Evolutionary conservation across 30 jellyfish, hydroid and myxozoan genomes (phyloP).

Genomic region (Turritopsis rubra): DNA sequence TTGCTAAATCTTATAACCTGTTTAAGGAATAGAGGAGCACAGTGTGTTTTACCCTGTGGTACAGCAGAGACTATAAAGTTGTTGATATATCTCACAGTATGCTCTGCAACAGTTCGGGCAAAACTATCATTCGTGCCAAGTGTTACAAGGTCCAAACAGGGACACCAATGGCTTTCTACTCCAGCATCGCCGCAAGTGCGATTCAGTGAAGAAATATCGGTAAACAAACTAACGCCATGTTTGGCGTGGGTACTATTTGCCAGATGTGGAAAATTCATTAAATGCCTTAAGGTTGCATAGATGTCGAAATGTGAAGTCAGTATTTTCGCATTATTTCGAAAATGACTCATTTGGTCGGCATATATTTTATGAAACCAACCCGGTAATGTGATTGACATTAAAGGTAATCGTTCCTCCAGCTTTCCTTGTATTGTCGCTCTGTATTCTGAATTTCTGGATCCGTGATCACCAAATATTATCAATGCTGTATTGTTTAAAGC

Average conservation of each 20-base stretch:
- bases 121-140: background rate
- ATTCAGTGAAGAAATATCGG: background rate
- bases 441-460: slow-evolving; percentile 39
- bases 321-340: slow-evolving; percentile 36
- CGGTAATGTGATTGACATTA: slow-evolving; percentile 57
- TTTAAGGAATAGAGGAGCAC: background rate
- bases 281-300: slow-evolving; percentile 59
- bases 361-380: slow-evolving; percentile 27
- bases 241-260: background rate
- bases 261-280: slow-evolving; percentile 34
- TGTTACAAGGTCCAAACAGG: slow-evolving; percentile 37
- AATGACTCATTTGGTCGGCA: slow-evolving; percentile 23
- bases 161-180: slow-evolving; percentile 70
- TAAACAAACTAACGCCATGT: background rate
- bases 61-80: background rate
- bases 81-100: slow-evolving; percentile 6
- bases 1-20: background rate
- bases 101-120: slow-evolving; percentile 6
- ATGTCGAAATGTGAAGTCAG: slow-evolving; percentile 76
- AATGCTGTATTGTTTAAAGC: slow-evolving; percentile 33
- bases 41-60: background rate
- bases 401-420: slow-evolving; percentile 80
- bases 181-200: slow-evolving; percentile 72
- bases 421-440: slow-evolving; percentile 63
- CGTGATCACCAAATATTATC: slow-evolving; percentile 71